Evolutionary conservation across 1,140 invertebrate species (phyloP).

Genomic region (Hyles euphorbiae): DNA sequence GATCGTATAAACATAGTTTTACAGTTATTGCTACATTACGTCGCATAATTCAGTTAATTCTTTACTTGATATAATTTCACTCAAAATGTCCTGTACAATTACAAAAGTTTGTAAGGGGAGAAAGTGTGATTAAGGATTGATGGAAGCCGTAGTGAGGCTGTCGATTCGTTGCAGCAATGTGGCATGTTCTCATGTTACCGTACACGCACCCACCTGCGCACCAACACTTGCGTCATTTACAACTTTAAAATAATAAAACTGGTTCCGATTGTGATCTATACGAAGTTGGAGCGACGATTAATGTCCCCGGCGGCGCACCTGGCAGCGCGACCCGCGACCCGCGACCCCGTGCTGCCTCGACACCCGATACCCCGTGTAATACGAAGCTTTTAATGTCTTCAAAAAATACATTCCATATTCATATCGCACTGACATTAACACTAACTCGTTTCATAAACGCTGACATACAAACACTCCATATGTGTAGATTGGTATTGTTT

Average conservation of each 20-base stretch:
- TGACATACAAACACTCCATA: too few species aligned
- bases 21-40: too few species aligned
- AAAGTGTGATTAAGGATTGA: not conserved
- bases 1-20: too few species aligned
- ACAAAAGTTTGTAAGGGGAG: not conserved
- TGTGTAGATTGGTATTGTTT: too few species aligned
- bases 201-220: conserved; percentile 56
- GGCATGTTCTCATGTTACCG: conserved; percentile 32
- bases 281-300: conserved; percentile 63
- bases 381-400: conserved; percentile 29
- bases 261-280: conserved; percentile 73
- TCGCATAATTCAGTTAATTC: too few species aligned
- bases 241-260: conserved; percentile 74
- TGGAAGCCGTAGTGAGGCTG: not conserved
- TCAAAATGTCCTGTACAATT: too few species aligned
- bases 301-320: conserved; percentile 61
- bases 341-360: conserved; percentile 58
- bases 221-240: conserved; percentile 71
- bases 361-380: conserved; percentile 51
- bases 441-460: conserved; percentile 11
- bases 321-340: conserved; percentile 40
- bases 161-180: conserved; percentile 2
- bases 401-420: conserved; percentile 30
- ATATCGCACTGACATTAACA: conserved; percentile 25
- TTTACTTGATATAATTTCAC: too few species aligned